phyloP scores from a whole-genome alignment of 2,797 vertebrate species.

The Sebastes umbrosus region DNA sequence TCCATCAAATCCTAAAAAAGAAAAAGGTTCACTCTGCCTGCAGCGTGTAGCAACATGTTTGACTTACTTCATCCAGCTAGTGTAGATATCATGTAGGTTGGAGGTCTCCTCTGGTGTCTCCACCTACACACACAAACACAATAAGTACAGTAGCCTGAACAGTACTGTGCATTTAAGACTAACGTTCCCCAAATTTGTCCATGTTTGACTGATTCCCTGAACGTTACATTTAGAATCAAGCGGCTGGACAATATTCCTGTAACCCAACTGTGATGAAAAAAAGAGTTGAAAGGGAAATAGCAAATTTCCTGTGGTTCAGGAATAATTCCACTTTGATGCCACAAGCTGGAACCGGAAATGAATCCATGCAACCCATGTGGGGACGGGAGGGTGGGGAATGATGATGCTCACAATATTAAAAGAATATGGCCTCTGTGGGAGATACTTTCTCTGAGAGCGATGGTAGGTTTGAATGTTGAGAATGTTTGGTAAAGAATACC shows the following conservation, averaged over 20 bases:
- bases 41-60: too few relatives aligned
- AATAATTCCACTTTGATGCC: conserved; percentile 14
- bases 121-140: conserved; percentile 41
- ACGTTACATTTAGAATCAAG: background rate
- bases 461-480: background rate
- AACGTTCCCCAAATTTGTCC: background rate
- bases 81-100: conserved; percentile 70
- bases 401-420: background rate
- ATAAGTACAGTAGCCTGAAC: background rate
- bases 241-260: background rate
- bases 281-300: background rate
- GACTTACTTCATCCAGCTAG: conserved; percentile 70
- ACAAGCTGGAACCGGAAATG: conserved; percentile 3
- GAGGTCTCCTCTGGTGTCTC: conserved; percentile 34
- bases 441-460: background rate
- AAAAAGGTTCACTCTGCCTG: background rate
- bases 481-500: background rate
- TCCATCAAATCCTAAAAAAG: background rate
- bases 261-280: background rate
- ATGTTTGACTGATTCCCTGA: background rate
- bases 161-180: background rate
- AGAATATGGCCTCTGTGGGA: background rate
- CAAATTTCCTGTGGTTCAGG: conserved; percentile 47
- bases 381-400: too few relatives aligned
- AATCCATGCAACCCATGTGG: background rate